Evolutionary conservation across 2,888 invertebrate genomes (phyloP).

Genomic region (Dichetophora obliterata): DNA sequence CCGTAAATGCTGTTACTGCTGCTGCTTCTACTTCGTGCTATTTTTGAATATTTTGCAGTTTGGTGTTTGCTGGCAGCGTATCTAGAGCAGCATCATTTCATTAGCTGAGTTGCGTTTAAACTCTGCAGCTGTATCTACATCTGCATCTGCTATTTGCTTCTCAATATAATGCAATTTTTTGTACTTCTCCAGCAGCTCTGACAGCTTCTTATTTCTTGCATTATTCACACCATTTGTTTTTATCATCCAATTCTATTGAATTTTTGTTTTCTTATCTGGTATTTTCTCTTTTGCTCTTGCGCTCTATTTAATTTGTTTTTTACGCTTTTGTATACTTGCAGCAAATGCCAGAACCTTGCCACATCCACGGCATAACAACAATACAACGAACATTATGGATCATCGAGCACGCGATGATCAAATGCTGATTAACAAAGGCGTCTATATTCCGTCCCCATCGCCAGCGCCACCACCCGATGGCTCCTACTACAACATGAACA

Average conservation of each 20-base stretch:
- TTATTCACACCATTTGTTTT: background rate
- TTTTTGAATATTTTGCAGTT: background rate
- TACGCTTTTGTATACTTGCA: conserved; percentile 50
- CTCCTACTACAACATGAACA: conserved; percentile 84
- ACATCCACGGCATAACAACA: conserved; percentile 68
- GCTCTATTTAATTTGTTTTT: background rate
- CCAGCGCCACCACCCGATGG: conserved; percentile 84
- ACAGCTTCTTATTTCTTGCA: background rate
- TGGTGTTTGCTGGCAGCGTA: background rate
- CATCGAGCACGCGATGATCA: conserved; percentile 69
- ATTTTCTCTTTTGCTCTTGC: background rate
- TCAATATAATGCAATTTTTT: background rate
- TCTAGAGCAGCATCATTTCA: background rate
- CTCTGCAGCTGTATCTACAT: background rate
- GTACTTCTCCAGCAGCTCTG: background rate
- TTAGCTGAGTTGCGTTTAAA: background rate
- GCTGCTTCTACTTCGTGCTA: no score
- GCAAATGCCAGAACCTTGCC: conserved; percentile 69
- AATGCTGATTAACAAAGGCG: conserved; percentile 68
- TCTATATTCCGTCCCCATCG: conserved; percentile 73
- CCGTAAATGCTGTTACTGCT: background rate
- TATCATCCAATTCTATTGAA: background rate
- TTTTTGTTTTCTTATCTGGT: background rate
- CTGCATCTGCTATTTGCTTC: conserved; percentile 15
- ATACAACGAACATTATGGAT: conserved; percentile 60